These are phyloP conservation scores for Cottoperca gobio DNA, from an alignment of 2,797 vertebrate genomes.

Conservation along the genomic window DNA sequence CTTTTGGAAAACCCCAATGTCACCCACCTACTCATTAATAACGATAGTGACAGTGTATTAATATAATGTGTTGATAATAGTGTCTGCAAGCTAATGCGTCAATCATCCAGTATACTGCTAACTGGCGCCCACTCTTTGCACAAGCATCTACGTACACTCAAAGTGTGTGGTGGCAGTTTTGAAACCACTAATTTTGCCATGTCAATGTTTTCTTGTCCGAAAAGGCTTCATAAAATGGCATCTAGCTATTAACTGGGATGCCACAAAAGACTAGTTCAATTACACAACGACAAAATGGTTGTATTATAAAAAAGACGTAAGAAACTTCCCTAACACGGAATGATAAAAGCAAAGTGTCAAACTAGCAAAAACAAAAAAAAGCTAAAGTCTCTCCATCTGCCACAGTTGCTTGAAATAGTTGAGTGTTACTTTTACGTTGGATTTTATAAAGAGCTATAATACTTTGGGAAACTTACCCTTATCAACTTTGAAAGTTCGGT, in stretches of 20 bases:
- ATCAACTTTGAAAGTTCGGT: not conserved
- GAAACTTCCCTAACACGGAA: not conserved
- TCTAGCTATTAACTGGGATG: not conserved
- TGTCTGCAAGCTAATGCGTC: not conserved
- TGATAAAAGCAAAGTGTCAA: not conserved
- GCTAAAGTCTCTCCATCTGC: not conserved
- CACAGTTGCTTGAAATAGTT: not conserved
- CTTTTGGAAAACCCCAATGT: not conserved
- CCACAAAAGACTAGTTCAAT: not conserved
- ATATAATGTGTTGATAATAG: constrained; percentile 17
- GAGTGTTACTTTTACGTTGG: not conserved
- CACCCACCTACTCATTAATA: not conserved
- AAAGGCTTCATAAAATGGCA: constrained; percentile 3
- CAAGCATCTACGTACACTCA: constrained; percentile 32
- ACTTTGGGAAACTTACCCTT: not conserved
- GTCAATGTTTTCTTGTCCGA: constrained; percentile 8
- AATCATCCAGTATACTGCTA: constrained; percentile 14
- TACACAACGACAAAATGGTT: not conserved
- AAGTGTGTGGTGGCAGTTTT: constrained; percentile 4
- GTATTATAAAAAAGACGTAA: not conserved
- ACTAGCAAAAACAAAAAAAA: not conserved
- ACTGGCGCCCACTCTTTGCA: constrained; percentile 47
- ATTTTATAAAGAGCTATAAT: constrained; percentile 1
- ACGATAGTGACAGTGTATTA: not conserved
- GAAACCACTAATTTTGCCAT: constrained; percentile 15